These are phyloP conservation scores for Numenius arquata DNA, from an alignment of 2,113 vertebrate genomes.

Conservation along the genomic window DNA sequence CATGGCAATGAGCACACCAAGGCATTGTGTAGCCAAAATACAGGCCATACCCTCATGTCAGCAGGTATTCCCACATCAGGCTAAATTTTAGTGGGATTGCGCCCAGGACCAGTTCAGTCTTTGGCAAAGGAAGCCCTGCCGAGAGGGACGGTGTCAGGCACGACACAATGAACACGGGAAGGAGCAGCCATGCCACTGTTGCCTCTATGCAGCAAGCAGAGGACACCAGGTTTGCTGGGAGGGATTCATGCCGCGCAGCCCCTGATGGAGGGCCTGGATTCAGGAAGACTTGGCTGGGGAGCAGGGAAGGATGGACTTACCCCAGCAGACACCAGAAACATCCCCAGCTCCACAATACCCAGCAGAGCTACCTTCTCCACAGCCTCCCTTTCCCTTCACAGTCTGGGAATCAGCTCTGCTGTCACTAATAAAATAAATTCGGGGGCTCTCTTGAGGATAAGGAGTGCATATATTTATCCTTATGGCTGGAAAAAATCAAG, in stretches of 20 bases:
- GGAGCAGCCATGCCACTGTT: neutral
- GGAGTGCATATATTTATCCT: neutral
- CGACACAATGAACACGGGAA: neutral
- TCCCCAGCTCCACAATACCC: neutral
- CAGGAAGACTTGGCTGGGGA: neutral
- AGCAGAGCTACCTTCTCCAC: neutral
- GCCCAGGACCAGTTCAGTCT: neutral
- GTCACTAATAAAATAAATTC: neutral
- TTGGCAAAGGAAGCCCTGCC: neutral
- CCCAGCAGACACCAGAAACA: neutral
- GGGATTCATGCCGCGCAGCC: neutral
- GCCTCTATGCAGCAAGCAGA: neutral
- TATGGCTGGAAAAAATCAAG: neutral
- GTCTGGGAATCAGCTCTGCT: neutral
- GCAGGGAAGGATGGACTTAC: neutral
- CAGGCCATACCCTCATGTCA: neutral
- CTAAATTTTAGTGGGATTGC: neutral
- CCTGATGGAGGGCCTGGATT: neutral
- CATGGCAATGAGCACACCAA: neutral
- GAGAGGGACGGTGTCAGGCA: neutral
- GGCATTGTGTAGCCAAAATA: neutral
- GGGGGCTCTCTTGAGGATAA: neutral
- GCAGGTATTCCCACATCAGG: neutral
- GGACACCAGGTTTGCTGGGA: neutral
- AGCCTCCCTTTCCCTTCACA: neutral